Evolutionary conservation across 2,797 vertebrate genomes (phyloP).

Genomic region (Trachurus trachurus): DNA sequence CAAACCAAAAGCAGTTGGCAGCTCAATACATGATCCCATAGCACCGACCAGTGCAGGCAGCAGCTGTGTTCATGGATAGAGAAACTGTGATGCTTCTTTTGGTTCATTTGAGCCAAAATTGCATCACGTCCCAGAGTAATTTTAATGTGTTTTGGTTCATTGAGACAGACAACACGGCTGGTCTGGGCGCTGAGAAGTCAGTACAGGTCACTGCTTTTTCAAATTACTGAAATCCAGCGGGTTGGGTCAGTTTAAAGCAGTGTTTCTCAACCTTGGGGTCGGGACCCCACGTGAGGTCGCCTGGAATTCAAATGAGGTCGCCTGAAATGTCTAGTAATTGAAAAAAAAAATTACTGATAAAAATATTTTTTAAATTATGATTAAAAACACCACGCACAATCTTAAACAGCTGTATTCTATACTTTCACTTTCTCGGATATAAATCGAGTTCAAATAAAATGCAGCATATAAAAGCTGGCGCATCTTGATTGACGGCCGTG

Average conservation of each 20-base stretch:
- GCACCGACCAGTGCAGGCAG: neutral
- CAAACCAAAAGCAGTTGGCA: neutral
- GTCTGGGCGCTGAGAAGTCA: neutral
- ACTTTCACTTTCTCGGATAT: too few relatives aligned
- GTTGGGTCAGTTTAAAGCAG: neutral
- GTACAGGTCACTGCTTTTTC: neutral
- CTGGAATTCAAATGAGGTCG: too few relatives aligned
- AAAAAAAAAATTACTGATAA: too few relatives aligned
- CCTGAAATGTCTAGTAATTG: too few relatives aligned
- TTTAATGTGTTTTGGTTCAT: neutral
- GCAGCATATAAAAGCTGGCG: too few relatives aligned
- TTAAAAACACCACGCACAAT: too few relatives aligned
- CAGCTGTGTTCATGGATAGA: neutral
- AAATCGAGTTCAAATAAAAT: too few relatives aligned
- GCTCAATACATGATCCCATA: neutral
- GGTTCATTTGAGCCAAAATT: neutral
- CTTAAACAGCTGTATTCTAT: too few relatives aligned
- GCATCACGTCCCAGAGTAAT: neutral
- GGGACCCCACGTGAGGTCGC: too few relatives aligned
- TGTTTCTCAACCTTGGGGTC: too few relatives aligned
- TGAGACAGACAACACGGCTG: neutral
- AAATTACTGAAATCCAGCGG: neutral
- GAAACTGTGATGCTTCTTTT: neutral
- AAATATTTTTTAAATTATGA: too few relatives aligned
- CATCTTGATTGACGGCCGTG: too few relatives aligned